phyloP scores from a whole-genome alignment of 2,888 invertebrate species.

The Trilocha varians region DNA sequence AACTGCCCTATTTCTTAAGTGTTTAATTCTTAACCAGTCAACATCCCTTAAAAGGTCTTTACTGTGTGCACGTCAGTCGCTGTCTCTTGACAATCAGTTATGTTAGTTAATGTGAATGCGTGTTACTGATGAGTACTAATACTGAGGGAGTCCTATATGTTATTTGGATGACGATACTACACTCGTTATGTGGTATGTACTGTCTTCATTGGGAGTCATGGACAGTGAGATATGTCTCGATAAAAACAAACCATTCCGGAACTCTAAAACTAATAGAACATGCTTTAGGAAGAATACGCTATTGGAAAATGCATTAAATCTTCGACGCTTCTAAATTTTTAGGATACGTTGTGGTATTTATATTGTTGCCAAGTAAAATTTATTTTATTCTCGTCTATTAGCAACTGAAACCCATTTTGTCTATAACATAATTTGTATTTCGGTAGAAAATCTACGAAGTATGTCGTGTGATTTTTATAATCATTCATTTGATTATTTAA shows the following conservation, averaged over 20 bases:
- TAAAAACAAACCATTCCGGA: constrained; percentile 1
- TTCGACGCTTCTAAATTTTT: too few relatives aligned
- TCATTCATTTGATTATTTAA: too few relatives aligned
- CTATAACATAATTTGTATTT: too few relatives aligned
- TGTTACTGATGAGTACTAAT: constrained; percentile 49
- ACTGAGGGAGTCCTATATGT: constrained; percentile 36
- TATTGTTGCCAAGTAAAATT: too few relatives aligned
- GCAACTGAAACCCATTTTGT: too few relatives aligned
- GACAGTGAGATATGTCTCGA: constrained; percentile 3
- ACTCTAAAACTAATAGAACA: background rate
- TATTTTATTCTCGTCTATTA: too few relatives aligned
- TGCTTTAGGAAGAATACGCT: background rate
- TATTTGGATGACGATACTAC: constrained; percentile 32
- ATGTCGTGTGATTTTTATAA: too few relatives aligned
- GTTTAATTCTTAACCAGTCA: too few relatives aligned
- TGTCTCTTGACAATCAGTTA: constrained; percentile 35
- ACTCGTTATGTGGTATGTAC: constrained; percentile 33
- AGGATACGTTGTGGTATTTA: too few relatives aligned
- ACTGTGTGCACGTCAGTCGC: constrained; percentile 27
- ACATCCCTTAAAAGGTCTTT: too few relatives aligned
- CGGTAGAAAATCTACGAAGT: too few relatives aligned
- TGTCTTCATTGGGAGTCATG: constrained; percentile 12
- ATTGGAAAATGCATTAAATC: background rate
- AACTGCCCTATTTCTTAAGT: too few relatives aligned
- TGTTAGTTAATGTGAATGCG: constrained; percentile 46